Base-by-base conservation (phyloP, 2,888 invertebrate species). In the Monoplex corrugatus region DNA sequence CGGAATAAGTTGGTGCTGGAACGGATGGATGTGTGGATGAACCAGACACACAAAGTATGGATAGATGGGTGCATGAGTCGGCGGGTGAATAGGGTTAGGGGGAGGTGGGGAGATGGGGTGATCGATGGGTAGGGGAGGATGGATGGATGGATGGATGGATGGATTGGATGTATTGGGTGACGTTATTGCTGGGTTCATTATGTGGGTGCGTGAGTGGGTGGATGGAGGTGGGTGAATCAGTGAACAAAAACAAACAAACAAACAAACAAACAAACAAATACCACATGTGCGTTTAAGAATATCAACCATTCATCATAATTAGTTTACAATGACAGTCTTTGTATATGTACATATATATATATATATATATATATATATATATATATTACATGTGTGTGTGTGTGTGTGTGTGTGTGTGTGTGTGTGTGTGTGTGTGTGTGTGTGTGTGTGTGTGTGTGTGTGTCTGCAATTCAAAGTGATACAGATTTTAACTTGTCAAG, bases 361-460 rank as follows among this genome's bases (percentile, higher is more conserved):
- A n/a, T n/a, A n/a, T n/a, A n/a, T n/a, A n/a, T n/a, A n/a, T n/a
- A n/a, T n/a, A n/a, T n/a, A n/a, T n/a, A n/a, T n/a, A n/a, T n/a
- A n/a, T n/a, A n/a, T n/a, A n/a, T n/a, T n/a, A n/a, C n/a, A n/a
- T n/a, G n/a, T n/a, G 50, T 50, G 50, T 50, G 50, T 50, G 50
- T 50, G 50, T 50, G 50, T 50, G 68, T 68, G 68, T 68, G 68
- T 28, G 19, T 28, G 23, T 68, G 68, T 68, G 28, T 68, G 68
- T 68, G 68, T 68, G 68, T 68, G 68, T 68, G 68, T 68, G 68
- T 63, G 63, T 8, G 63, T 63, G 63, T 63, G 63, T 63, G 8
- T 8, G 50, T 50, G 13, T n/a, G n/a, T n/a, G 19, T 68, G 68
- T 68, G 28, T 68, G 68, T 16, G 68, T 68, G 68, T 23, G 23